A percentile compares a stretch with the other conserved stretches of the same genome.
These are phyloP conservation scores for Patella caerulea DNA, from an alignment of 2,888 invertebrate species.

Conservation along the genomic window DNA sequence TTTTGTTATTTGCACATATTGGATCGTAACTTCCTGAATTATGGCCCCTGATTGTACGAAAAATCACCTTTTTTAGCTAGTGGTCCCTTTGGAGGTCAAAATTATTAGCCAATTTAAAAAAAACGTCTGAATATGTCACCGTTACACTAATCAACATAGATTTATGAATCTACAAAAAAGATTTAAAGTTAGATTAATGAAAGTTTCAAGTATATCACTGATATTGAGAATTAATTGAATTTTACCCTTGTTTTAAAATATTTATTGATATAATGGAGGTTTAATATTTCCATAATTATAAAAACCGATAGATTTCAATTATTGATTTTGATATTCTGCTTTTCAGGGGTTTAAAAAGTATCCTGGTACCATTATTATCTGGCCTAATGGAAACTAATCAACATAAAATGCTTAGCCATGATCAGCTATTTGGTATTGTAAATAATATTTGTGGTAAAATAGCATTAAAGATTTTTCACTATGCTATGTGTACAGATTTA, in stretches of 20 bases:
- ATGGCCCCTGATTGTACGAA: too few species aligned
- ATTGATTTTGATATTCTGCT: conserved; percentile 8
- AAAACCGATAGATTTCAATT: not conserved
- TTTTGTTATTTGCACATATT: too few species aligned
- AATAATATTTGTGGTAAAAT: conserved; percentile 35
- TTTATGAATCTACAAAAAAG: too few species aligned
- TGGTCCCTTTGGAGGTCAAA: too few species aligned
- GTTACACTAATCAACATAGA: too few species aligned
- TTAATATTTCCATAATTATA: not conserved
- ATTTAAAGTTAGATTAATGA: too few species aligned
- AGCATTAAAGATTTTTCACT: conserved; percentile 33
- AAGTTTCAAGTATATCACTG: too few species aligned
- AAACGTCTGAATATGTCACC: too few species aligned
- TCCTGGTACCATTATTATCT: conserved; percentile 51
- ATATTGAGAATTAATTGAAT: too few species aligned
- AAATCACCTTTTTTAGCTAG: too few species aligned
- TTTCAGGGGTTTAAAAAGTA: conserved; percentile 46
- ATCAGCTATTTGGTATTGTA: conserved; percentile 47
- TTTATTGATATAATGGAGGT: not conserved
- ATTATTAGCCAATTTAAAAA: too few species aligned
- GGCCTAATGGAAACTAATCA: conserved; percentile 53
- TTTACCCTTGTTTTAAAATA: not conserved
- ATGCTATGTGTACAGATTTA: conserved; percentile 31
- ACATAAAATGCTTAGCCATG: conserved; percentile 47
- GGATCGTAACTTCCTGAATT: too few species aligned